A percentile compares a stretch with the other conserved stretches of the same genome.
Evolutionary conservation across 2,113 vertebrate species (phyloP).

Genomic region (Mus spicilegus): DNA sequence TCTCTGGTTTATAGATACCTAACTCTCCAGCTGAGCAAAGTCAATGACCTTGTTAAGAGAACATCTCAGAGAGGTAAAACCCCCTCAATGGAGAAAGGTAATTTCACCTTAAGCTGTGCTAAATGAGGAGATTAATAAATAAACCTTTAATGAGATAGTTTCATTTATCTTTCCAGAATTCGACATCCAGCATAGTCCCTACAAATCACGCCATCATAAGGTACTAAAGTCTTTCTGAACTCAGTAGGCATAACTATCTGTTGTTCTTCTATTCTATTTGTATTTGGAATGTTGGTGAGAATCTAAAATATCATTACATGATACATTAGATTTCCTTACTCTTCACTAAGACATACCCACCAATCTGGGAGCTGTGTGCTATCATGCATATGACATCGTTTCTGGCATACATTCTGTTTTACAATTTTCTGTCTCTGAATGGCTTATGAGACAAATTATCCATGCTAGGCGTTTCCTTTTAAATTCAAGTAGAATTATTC

Average conservation of each 20-base stretch:
- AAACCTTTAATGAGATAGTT: neutral
- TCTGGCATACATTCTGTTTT: neutral
- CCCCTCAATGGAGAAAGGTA: rapidly evolving
- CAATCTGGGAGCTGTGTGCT: neutral
- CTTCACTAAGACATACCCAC: neutral
- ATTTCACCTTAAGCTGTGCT: neutral
- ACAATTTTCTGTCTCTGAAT: neutral
- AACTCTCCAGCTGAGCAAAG: neutral
- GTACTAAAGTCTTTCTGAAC: neutral
- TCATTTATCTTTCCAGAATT: neutral
- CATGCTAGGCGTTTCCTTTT: neutral
- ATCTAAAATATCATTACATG: neutral
- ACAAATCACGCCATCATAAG: neutral
- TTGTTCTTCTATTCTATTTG: neutral
- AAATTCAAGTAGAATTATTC: too few species aligned
- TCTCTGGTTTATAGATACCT: neutral
- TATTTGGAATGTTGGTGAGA: neutral
- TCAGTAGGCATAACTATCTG: neutral
- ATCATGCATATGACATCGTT: neutral
- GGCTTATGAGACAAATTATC: neutral
- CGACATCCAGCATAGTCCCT: neutral
- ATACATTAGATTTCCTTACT: neutral
- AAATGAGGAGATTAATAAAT: neutral
- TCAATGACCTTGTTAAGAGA: too few species aligned
- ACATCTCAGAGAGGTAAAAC: neutral